A percentile compares a stretch with the other conserved stretches of the same genome.
Conservation (phyloP, 2,113 vertebrate genomes). For the Pardalotus punctatus region DNA sequence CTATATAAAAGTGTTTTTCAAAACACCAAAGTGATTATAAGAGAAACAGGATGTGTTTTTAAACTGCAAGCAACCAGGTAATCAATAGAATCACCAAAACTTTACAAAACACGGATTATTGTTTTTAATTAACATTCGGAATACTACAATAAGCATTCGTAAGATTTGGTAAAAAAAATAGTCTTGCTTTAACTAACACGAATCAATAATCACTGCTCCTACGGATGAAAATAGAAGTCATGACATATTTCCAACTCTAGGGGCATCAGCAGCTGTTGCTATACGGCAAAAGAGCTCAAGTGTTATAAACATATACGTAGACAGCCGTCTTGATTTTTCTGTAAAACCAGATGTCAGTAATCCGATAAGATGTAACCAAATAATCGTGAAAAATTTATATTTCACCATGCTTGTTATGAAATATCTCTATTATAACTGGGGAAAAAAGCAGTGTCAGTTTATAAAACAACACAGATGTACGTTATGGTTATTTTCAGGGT, state of each 20-base stretch:
- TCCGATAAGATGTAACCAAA: background rate
- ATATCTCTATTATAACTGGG: background rate
- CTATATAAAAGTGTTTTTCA: background rate
- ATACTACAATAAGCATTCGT: rapidly evolving
- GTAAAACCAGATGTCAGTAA: background rate
- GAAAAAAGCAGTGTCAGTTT: background rate
- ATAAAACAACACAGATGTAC: background rate
- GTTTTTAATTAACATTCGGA: background rate
- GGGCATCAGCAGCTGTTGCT: slow-evolving; percentile 56
- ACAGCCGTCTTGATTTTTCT: slow-evolving; percentile 10
- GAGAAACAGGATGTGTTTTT: background rate
- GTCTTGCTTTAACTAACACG: background rate
- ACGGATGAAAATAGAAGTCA: slow-evolving; percentile 25
- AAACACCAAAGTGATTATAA: background rate
- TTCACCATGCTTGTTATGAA: background rate
- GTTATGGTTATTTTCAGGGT: background rate
- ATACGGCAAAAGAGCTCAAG: background rate
- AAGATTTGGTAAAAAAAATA: background rate
- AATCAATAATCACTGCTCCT: background rate
- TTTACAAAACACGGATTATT: background rate
- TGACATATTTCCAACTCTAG: slow-evolving; percentile 37
- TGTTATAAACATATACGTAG: slow-evolving; percentile 13
- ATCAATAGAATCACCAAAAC: background rate
- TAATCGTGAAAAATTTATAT: background rate
- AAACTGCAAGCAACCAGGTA: background rate